phyloP scores from a whole-genome alignment of 2,888 invertebrate species.

The Drosophila demipolita region DNA sequence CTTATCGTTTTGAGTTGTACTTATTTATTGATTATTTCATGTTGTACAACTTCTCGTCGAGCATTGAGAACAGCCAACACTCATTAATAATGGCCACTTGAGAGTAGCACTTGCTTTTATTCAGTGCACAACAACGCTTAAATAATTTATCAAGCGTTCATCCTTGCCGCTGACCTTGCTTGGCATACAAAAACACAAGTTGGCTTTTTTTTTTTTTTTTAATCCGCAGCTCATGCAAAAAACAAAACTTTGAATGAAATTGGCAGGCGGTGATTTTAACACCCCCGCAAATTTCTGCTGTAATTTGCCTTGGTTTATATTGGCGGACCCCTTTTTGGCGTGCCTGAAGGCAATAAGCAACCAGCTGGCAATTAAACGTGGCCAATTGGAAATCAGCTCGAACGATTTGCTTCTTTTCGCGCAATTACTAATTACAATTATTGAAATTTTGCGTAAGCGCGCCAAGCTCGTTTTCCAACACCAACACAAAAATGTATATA shows the following conservation, averaged over 20 bases:
- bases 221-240: conserved; percentile 29
- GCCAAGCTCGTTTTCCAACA: conserved; percentile 33
- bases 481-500: conserved; percentile 37
- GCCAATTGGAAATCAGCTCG: conserved; percentile 58
- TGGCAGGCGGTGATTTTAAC: conserved; percentile 8
- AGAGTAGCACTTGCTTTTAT: conserved; percentile 11
- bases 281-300: conserved; percentile 20
- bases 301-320: conserved; percentile 29
- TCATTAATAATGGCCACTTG: conserved; percentile 19
- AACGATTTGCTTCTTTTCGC: conserved; percentile 63
- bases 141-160: conserved; percentile 43
- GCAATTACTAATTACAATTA: conserved; percentile 60
- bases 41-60: not conserved
- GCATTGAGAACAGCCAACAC: not conserved
- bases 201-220: conserved; percentile 4
- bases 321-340: conserved; percentile 41
- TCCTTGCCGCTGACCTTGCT: conserved; percentile 49
- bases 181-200: conserved; percentile 11
- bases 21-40: not conserved
- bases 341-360: conserved; percentile 70
- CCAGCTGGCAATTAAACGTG: conserved; percentile 69
- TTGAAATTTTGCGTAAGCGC: conserved; percentile 59
- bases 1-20: not conserved
- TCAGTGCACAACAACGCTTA: conserved; percentile 21
- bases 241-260: conserved; percentile 23